Percentiles rank a stretch among this genome's conserved stretches.
Evolutionary conservation across 2,797 vertebrate genomes (phyloP).

Genomic region (Monodelphis domestica): DNA sequence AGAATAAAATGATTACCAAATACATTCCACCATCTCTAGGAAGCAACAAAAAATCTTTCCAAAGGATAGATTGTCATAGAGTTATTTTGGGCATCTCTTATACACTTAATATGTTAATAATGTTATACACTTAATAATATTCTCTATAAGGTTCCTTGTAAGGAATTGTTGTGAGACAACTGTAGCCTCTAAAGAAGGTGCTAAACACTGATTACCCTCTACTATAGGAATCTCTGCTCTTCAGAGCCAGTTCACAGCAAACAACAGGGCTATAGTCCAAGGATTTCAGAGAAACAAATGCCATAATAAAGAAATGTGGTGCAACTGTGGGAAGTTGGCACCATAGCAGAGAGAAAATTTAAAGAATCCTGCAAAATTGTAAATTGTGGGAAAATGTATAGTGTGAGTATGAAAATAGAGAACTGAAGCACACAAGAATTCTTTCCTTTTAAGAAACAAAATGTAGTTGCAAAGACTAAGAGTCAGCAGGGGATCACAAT

Average conservation of each 20-base stretch:
- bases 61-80: neutral
- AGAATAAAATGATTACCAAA: constrained; percentile 24
- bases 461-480: neutral
- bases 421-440: neutral
- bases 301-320: neutral
- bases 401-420: neutral
- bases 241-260: constrained; percentile 22
- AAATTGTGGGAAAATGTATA: neutral
- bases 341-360: neutral
- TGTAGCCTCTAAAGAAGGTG: constrained; percentile 26
- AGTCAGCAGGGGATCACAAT: neutral
- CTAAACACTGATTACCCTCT: neutral
- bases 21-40: neutral
- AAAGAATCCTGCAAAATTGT: neutral
- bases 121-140: neutral
- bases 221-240: neutral
- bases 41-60: neutral
- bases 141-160: neutral
- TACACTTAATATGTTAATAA: neutral
- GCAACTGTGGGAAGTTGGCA: neutral
- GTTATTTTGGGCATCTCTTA: neutral
- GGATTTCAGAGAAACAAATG: neutral
- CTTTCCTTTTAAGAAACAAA: neutral
- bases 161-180: neutral
- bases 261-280: neutral